Base-by-base conservation (phyloP, 23 tunicate species). In the Trididemnum miniatum region DNA sequence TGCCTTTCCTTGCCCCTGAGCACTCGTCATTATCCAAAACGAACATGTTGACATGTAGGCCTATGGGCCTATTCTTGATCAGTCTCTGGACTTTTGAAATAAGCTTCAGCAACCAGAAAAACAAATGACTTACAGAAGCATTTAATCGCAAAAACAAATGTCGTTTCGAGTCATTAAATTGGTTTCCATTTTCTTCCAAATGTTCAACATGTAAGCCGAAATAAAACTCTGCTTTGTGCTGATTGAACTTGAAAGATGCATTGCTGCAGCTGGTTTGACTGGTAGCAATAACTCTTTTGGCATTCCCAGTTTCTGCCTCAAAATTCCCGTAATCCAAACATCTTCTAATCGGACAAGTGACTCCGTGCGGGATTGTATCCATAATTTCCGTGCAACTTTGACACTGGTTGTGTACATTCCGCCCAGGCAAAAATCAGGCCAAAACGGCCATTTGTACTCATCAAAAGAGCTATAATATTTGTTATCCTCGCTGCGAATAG, bases 271-370 rank as follows among this genome's bases (percentile, higher is more conserved):
- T 31, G 75, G 75, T 67, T 67, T 31, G 38, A 67, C 38, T 12
- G 38, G 37, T 5, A 67, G 31, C 75, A 67, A n/a, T 9, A 31
- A 9, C 38, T 73, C 59, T 39, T 40, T 73, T 23, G 79, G 79
- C 28, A 73, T 37, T 37, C 79, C 79, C 20, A 73, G 1, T 73
- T 73, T 38, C 31, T 18, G 30, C 30, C 79, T 38, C 59, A 73
- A 73, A 20, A 73, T 73, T 39, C 79, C 79, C 57, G 79, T 73
- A 38, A 73, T 39, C 57, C 57, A 73, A 37, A 39, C 79, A 73
- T 73, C 79, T 23, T 73, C 79, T 59, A 73, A 38, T 9, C 18
- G 57, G 59, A 73, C 31, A 22, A 73, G 22, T 2, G 25, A 2
- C 12, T 73, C 31, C 12, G 79, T 73, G 7, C 79, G 20, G 57